Evolutionary conservation across 37 sponge, comb jelly and placozoan species (phyloP), one percentile per base, ranked within the genome.

Genomic region (Aplysina aerophoba): DNA sequence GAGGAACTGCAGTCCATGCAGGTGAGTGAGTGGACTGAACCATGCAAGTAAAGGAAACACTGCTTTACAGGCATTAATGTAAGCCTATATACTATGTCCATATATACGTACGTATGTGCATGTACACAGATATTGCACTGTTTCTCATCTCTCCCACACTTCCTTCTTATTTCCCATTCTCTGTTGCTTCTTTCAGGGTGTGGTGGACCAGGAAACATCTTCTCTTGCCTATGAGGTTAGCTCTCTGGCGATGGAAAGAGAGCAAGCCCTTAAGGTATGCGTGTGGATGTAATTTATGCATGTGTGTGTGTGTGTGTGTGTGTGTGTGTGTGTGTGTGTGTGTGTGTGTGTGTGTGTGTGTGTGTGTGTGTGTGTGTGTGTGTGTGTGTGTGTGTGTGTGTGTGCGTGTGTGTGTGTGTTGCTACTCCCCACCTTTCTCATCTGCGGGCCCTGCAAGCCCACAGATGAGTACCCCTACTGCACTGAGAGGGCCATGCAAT

Each of bases 141-240:
- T 44, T 8, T 44, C 50, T 8, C 8, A 11, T 44, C 50, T 8
- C 50, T 44, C 8, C 50, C 50, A 11, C 50, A 44, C 3, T 44
- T 3, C 50, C 8, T 3, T 8, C 50, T 44, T 8, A 11, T 3
- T 8, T 44, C 50, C 50, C 50, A 3, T 44, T 11, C 8, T 8
- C 50, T 8, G 50, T 8, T 44, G 34, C 19, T 30, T 69, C 35
- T 41, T 50, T 24, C 44, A 75, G 21, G 80, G 57, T 25, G 13
- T 86, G 56, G 68, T 85, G 2, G 86, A 85, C 28, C 25, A 80
- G 14, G 89, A 94, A 68, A 78, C 84, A 17, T 55, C 84, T 19
- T 88, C 91, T 0, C 74, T 88, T 16, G 80, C 55, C 60, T 94
- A 85, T 77, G 83, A 90, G 44, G 77, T 94, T 14, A 94, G 94